Evolutionary conservation across 2,113 vertebrate species (phyloP), one percentile per base, ranked within the genome.

Genomic region (Lophochroa leadbeateri): DNA sequence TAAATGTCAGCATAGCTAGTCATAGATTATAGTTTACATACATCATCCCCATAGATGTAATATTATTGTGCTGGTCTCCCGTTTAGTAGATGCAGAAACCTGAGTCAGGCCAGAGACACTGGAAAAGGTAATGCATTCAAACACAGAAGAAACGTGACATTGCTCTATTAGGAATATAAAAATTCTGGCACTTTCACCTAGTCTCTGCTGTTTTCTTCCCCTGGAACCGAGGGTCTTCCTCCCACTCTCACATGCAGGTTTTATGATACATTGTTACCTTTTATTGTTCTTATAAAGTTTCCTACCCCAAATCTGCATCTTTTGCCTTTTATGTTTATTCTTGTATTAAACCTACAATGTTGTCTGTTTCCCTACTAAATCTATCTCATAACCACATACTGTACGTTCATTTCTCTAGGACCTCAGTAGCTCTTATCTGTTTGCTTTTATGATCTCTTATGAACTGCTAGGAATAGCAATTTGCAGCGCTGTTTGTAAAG

Each of bases 381-480:
- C 96, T 97, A 94, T 82, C 83, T 94, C 47, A 67, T 92, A 97
- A 97, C 93, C 95, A 97, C 95, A 96, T 69, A 84, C 81, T 86
- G 86, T 96, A 97, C 96, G 90, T 93, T 96, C 83, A 97, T 97
- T 97, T 97, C 93, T 97, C 96, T 52, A 95, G 91, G 92, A 97
- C 96, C 96, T 97, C 88, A 88, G 97, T 35, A 41, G 94, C 67
- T 97, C 97, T 97, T 97, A 97, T 88, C 95, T 95, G 67, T 84
- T 95, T 78, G 86, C 86, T 97, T 98, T 98, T 98, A 97, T 90
- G 96, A 97, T 97, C 89, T 94, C 97, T 95, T 87, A 97, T 79
- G 96, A 97, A 96, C 97, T 97, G 93, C 94, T 91, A 97, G 96
- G 90, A 98, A 96, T 92, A 97, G 95, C 90, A 97, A 98, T 97